Evolutionary conservation across 1,140 invertebrate genomes (phyloP), one percentile per base, ranked within the genome.

Genomic region (Sinonovacula constricta): DNA sequence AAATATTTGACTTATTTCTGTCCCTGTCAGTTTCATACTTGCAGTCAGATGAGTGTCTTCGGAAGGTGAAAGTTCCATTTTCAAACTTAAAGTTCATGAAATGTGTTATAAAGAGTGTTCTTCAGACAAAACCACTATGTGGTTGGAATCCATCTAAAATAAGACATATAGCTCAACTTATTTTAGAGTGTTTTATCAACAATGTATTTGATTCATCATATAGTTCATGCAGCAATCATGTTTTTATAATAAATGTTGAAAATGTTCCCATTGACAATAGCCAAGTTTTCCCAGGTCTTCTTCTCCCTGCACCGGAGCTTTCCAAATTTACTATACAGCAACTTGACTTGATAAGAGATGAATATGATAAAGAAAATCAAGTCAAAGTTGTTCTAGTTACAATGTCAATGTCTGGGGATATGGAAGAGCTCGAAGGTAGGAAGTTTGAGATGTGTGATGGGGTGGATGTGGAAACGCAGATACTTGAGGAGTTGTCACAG

Each of bases 391-490:
- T 72, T 15, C 28, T 86, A 15, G 60, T 86, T 12, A 83, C 62
- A 24, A 65, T 69, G 5, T 86, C 85, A 36, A 67, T 86, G 78
- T 86, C 85, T 0, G 85, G 85, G 26, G 83, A 86, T 69, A 34
- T 79, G 26, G 83, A 84, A 34, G 83, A 84, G 45, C 28, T 83
- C 1, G 28, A 76, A 1, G 60, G 70, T 62, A 68, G 60, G 26
- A 62, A 57, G 15, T 85, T 70, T 79, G 70, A 79, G 33, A 63
- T 60, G 60, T 53, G 68, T 5, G 56, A 30, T 39, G 66, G 62
- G 12, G 65, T 76, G 10, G 31, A 67, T 66, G 57, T 71, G 22
- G 79, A 72, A 28, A 39, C 39, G 7, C 39, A 53, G 12, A 31
- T 81, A 22, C 2, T 82, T 1, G 65, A 69, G 10, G 79, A 66